A percentile compares a stretch with the other conserved stretches of the same genome.
phyloP scores from a whole-genome alignment of 2,888 invertebrate species.

The Mycalesis mineus region DNA sequence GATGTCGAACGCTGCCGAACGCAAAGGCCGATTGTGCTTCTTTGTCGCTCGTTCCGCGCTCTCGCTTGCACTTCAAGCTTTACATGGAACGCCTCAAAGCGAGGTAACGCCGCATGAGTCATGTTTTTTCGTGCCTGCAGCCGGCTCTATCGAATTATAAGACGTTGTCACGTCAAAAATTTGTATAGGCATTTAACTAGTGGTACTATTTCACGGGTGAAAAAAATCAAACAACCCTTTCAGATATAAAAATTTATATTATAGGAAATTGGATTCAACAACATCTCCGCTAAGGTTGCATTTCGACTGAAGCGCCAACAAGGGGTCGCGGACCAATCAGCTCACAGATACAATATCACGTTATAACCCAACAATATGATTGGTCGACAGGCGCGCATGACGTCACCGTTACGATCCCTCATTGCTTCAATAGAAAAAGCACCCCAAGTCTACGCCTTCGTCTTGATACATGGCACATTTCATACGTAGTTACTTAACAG shows the following conservation, averaged over 20 bases:
- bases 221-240: constrained; percentile 50
- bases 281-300: constrained; percentile 46
- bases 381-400: not conserved
- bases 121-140: too few species aligned
- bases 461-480: constrained; percentile 55
- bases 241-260: constrained; percentile 79
- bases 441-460: constrained; percentile 41
- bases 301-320: not conserved
- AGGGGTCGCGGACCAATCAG: not conserved
- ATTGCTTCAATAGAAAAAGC: not conserved
- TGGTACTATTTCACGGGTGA: not conserved
- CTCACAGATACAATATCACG: not conserved
- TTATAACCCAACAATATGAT: not conserved
- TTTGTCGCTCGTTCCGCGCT: too few species aligned
- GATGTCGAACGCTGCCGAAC: too few species aligned
- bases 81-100: too few species aligned
- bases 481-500: constrained; percentile 10
- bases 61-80: too few species aligned
- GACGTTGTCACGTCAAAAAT: too few species aligned
- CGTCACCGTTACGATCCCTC: not conserved
- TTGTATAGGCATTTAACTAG: too few species aligned
- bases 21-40: too few species aligned
- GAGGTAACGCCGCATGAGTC: too few species aligned
- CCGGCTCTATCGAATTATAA: too few species aligned
- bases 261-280: constrained; percentile 78